phyloP scores from a whole-genome alignment of 1,140 invertebrate genomes.

The Drosophila insularis region DNA sequence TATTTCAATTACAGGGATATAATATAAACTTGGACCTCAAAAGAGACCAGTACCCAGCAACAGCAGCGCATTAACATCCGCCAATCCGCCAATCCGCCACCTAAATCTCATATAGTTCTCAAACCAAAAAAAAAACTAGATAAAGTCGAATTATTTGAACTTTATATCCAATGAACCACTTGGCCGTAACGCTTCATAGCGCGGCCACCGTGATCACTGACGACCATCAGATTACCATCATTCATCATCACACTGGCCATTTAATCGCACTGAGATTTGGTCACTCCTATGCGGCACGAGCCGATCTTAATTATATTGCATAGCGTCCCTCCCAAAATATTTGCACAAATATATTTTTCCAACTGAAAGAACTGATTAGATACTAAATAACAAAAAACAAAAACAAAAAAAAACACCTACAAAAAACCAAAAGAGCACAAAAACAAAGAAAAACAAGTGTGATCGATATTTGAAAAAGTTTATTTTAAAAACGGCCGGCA shows the following conservation, averaged over 20 bases:
- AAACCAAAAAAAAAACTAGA: background rate
- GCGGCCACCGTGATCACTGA: constrained; percentile 62
- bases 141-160: background rate
- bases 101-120: constrained; percentile 12
- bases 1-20: constrained; percentile 48
- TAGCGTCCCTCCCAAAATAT: constrained; percentile 13
- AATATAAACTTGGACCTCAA: constrained; percentile 49
- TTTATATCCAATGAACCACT: constrained; percentile 68
- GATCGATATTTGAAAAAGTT: constrained; percentile 15
- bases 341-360: background rate
- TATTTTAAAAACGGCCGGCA: constrained; percentile 67
- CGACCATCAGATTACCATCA: constrained; percentile 39
- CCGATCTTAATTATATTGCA: constrained; percentile 75
- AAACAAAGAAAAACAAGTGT: constrained; percentile 2
- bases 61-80: background rate
- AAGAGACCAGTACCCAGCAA: constrained; percentile 26
- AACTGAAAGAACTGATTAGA: constrained; percentile 3
- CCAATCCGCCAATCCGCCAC: background rate
- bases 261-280: constrained; percentile 55
- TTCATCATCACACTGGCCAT: constrained; percentile 52
- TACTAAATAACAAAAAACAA: background rate
- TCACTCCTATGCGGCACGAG: constrained; percentile 75
- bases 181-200: constrained; percentile 70
- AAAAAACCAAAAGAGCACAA: background rate
- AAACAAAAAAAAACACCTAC: background rate